Evolutionary conservation across 2,113 vertebrate genomes (phyloP).

Genomic region (Neogobius melanostomus): DNA sequence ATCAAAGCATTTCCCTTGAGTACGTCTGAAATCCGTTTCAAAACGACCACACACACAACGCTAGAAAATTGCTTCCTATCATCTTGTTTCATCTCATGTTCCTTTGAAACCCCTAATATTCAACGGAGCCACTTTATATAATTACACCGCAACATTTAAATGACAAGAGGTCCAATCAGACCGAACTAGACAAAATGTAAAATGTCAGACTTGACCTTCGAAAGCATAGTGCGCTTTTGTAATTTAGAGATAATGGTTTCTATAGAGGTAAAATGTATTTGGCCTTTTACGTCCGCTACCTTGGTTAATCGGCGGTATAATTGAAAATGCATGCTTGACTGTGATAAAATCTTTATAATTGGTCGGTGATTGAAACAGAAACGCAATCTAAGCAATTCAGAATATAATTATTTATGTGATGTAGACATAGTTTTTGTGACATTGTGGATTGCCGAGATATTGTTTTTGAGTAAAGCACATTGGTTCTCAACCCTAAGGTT

Average conservation of each 20-base stretch:
- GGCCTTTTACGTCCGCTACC: not conserved
- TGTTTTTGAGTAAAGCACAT: no score
- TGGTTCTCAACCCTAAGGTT: no score
- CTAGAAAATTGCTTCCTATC: slow-evolving; percentile 48
- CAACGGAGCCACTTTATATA: slow-evolving; percentile 18
- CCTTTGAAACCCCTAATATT: slow-evolving; percentile 39
- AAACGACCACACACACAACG: slow-evolving; percentile 42
- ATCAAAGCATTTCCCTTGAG: slow-evolving; percentile 41
- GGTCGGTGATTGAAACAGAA: not conserved
- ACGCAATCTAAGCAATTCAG: not conserved
- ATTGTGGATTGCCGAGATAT: no score
- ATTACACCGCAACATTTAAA: slow-evolving; percentile 10
- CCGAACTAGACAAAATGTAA: not conserved
- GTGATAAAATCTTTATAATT: not conserved
- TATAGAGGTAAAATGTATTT: not conserved
- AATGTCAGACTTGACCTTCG: not conserved
- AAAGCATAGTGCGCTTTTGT: not conserved
- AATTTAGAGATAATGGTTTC: not conserved
- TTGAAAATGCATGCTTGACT: not conserved
- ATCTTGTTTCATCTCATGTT: slow-evolving; percentile 46
- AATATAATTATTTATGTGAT: not conserved
- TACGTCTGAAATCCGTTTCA: slow-evolving; percentile 38
- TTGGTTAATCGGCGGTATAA: not conserved
- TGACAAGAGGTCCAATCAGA: slow-evolving; percentile 3
- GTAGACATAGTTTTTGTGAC: not conserved